phyloP scores from a whole-genome alignment of 2,888 invertebrate species.

The Ichneumon xanthorius region DNA sequence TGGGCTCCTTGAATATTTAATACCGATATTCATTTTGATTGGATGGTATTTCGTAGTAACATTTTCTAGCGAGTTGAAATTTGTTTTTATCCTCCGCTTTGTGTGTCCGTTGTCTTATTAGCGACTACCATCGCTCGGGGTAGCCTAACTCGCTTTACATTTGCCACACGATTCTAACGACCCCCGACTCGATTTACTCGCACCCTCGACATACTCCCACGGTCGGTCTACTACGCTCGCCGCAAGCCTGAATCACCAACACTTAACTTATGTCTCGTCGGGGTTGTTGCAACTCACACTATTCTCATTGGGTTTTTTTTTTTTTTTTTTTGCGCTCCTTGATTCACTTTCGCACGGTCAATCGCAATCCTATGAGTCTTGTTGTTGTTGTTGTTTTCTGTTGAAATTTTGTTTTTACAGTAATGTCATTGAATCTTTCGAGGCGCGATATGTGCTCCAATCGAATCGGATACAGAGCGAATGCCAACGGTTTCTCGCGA shows the following conservation, averaged over 20 bases:
- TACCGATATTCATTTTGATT: background rate
- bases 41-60: background rate
- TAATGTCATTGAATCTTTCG: background rate
- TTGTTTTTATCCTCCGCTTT: background rate
- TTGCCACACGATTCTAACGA: conserved; percentile 58
- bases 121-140: background rate
- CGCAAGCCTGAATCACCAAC: conserved; percentile 24
- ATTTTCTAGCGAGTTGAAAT: background rate
- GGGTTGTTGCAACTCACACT: conserved; percentile 8
- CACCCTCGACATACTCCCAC: conserved; percentile 63
- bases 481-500: conserved; percentile 54
- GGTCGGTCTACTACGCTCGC: background rate
- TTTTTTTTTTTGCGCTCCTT: background rate
- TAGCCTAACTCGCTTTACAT: conserved; percentile 19
- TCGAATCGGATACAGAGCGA: conserved; percentile 11
- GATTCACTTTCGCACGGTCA: background rate
- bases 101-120: conserved; percentile 19
- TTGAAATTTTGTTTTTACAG: background rate
- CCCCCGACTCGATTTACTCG: conserved; percentile 60
- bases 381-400: background rate
- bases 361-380: background rate
- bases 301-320: background rate
- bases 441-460: background rate
- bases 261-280: conserved; percentile 12
- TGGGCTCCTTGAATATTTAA: background rate